Evolutionary conservation across 64 coral and sea anemone genomes (phyloP).

Genomic region (Pachyseris speciosa): DNA sequence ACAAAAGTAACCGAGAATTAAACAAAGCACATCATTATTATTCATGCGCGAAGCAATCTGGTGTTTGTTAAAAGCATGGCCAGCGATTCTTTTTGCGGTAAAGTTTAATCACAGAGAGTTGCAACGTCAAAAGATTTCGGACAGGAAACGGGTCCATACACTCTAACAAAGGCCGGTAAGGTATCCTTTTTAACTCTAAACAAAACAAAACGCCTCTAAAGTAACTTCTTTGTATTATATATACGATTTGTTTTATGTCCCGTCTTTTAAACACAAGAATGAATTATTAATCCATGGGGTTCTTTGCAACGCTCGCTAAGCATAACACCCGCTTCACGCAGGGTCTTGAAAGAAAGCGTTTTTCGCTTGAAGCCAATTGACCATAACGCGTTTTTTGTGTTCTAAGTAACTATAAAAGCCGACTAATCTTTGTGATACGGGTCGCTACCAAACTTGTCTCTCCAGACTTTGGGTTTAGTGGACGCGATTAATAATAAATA

Average conservation of each 20-base stretch:
- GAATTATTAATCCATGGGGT: conserved; percentile 19
- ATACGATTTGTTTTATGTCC: conserved; percentile 15
- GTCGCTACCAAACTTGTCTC: background rate
- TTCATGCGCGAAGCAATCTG: background rate
- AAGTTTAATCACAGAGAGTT: background rate
- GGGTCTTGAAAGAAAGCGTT: background rate
- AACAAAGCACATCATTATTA: background rate
- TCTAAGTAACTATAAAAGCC: background rate
- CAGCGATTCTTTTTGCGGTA: background rate
- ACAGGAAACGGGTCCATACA: background rate
- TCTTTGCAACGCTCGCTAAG: background rate
- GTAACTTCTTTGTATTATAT: background rate
- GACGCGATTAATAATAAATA: conserved; percentile 12
- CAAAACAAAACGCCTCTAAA: background rate
- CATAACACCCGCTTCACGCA: background rate
- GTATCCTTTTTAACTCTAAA: background rate
- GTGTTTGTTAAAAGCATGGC: background rate
- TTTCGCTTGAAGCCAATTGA: background rate
- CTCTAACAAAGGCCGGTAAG: background rate
- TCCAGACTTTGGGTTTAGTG: background rate
- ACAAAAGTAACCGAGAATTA: background rate
- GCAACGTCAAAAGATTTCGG: background rate
- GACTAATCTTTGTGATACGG: background rate
- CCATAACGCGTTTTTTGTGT: background rate
- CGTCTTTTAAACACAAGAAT: conserved; percentile 24